Base-by-base conservation (phyloP, 1,140 invertebrate genomes). In the Zaprionus capensis region DNA sequence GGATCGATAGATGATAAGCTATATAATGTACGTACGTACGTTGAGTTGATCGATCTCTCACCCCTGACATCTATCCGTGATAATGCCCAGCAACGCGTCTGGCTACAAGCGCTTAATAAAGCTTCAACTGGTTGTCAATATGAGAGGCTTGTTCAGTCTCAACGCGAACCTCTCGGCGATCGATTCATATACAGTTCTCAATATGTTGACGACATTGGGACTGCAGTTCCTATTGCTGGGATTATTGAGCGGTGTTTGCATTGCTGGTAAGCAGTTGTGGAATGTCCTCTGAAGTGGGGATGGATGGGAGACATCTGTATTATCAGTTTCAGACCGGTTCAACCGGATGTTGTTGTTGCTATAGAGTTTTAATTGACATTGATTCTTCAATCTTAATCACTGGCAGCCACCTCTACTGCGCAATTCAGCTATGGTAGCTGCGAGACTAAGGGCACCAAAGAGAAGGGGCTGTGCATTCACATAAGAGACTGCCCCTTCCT, bases 401-500 rank as follows among this genome's bases (percentile, higher is more conserved):
- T 26, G 55, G 5, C 34, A 74, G 65, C 34, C 59, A 55, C 57
- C 51, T 61, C 59, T 46, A 64, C 82, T 26, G 85, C 78, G n/a
- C 56, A 78, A 24, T 65, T 90, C 20, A 88, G 66, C 38, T 90
- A 82, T 28, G 88, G 88, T 17, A 69, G 53, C 20, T 94, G 93
- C 61, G 78, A 58, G 15, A 92, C 92, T 7, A 93, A 93, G 17
- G 81, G 87, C 56, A 70, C 78, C 34, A 76, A 75, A 3, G 84
- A 83, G 24, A 55, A 36, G 1, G 94, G 94, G 5, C 70, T 79
- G 7, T 94, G 94, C 74, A 77, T 93, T 5, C 76, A 76, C 17
- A 81, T 94, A 5, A 49, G 76, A 14, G 69, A 84, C 17, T 94
- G 94, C 70, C 73, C 85, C 28, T 82, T 81, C 17, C 83, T 94